A percentile compares a stretch with the other conserved stretches of the same genome.
Evolutionary conservation across 2,113 vertebrate genomes (phyloP).

Genomic region (Sapajus apella): DNA sequence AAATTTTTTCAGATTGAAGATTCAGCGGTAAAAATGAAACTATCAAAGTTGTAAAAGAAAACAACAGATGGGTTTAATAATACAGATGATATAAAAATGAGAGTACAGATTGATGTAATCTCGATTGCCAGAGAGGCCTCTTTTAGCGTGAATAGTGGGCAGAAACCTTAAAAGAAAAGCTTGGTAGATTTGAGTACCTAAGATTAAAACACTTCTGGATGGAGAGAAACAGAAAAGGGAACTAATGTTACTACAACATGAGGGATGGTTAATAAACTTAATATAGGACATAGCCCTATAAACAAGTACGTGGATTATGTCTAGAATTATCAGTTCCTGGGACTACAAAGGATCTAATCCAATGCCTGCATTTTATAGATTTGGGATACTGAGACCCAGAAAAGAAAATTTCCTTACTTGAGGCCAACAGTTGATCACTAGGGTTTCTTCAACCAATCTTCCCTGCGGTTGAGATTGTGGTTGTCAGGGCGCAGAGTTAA

Average conservation of each 20-base stretch:
- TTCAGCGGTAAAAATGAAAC: constrained; percentile 13
- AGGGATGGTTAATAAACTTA: background rate
- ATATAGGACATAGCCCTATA: background rate
- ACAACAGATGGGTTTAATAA: background rate
- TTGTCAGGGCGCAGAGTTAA: background rate
- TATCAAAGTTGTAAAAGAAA: background rate
- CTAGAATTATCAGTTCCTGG: background rate
- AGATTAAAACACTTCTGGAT: background rate
- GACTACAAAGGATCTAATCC: background rate
- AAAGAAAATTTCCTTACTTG: background rate
- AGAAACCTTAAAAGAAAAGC: background rate
- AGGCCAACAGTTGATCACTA: accelerated
- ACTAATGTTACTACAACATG: background rate
- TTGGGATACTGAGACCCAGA: background rate
- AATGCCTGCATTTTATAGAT: background rate
- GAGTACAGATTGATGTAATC: background rate
- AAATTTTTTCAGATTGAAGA: background rate
- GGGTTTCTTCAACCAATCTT: background rate
- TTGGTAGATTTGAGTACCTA: background rate
- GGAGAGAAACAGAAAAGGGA: background rate
- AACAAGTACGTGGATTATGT: background rate
- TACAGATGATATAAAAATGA: constrained; percentile 5
- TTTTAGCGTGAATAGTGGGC: background rate
- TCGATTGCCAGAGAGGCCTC: background rate
- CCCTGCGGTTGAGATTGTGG: background rate